A percentile compares a stretch with the other conserved stretches of the same genome.
These are phyloP conservation scores for Cassiopea andromeda DNA, from an alignment of 30 jellyfish, hydroid and myxozoan genomes.

Conservation along the genomic window DNA sequence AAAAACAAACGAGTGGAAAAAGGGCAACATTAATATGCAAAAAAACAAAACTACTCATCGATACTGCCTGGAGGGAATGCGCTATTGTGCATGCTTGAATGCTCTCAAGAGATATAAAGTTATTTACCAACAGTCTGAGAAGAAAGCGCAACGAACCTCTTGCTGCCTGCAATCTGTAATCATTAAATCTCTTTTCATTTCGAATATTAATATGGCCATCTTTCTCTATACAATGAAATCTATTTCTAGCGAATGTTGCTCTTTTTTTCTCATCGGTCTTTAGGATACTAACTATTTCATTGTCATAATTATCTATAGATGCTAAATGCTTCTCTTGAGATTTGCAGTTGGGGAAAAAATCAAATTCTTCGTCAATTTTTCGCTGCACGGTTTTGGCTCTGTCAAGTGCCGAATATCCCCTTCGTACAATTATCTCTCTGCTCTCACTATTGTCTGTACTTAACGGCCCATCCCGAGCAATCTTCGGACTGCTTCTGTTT, in stretches of 20 bases:
- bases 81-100: neutral
- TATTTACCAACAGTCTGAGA: neutral
- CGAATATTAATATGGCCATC: neutral
- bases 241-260: conserved; percentile 5
- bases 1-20: too few species aligned
- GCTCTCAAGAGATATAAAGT: neutral
- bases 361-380: conserved; percentile 54
- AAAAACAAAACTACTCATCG: too few species aligned
- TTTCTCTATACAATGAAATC: neutral
- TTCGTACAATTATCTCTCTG: conserved; percentile 26
- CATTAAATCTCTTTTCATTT: conserved; percentile 27
- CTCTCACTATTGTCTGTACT: neutral
- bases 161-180: conserved; percentile 21
- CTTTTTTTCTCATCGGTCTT: conserved; percentile 1
- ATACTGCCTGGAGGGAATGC: too few species aligned
- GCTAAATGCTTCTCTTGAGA: neutral
- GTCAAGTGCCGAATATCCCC: conserved; percentile 50
- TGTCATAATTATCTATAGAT: conserved; percentile 6
- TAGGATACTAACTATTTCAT: conserved; percentile 45
- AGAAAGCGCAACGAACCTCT: conserved; percentile 44
- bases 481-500: conserved; percentile 6
- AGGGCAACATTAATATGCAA: too few species aligned
- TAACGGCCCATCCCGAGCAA: neutral
- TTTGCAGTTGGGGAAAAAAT: conserved; percentile 4
- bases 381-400: conserved; percentile 61